Evolutionary conservation across 2,888 invertebrate genomes (phyloP), one percentile per base, ranked within the genome.

Genomic region (Epirrhoe alternata): DNA sequence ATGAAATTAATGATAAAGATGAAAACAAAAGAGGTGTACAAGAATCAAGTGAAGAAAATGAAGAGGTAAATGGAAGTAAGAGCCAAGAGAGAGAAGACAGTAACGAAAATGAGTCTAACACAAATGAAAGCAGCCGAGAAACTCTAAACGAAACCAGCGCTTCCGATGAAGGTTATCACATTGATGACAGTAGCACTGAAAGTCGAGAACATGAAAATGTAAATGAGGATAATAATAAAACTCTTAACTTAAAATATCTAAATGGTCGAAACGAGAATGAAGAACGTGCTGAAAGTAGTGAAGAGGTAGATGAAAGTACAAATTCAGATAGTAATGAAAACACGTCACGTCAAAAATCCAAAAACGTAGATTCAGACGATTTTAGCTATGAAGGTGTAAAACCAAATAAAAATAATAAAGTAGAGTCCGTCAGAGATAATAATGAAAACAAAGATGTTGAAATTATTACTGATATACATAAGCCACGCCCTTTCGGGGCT

Each of bases 321-420:
- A 60, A 45, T 31, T 51, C 16, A 30, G 50, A 63, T 24, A 49
- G 31, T 6, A 59, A 17, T 30, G 49, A 35, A 7, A 16, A 56
- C 31, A 77, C 38, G 6, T 66, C 72, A 14, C 74, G 79, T 8
- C 64, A 63, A 33, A 72, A 70, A 51, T 77, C 84, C 68, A 83
- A 84, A 76, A 84, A 88, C 51, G 82, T 84, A 38, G 86, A 88
- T 68, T 77, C 84, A 69, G 80, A 73, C 57, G 84, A 87, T 70
- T 87, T 86, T 65, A 86, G 84, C 68, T 83, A 85, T 70, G 86
- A 87, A 79, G 83, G 74, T 75, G 78, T 86, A 72, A 74, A 84
- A 60, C 61, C 84, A 16, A 83, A 85, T 70, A 77, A 83, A 60
- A 77, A 85, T 63, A 85, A 84, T 35, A 68, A 85, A 74, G 75